phyloP scores from a whole-genome alignment of 2,113 vertebrate genomes.

The Candoia aspera region DNA sequence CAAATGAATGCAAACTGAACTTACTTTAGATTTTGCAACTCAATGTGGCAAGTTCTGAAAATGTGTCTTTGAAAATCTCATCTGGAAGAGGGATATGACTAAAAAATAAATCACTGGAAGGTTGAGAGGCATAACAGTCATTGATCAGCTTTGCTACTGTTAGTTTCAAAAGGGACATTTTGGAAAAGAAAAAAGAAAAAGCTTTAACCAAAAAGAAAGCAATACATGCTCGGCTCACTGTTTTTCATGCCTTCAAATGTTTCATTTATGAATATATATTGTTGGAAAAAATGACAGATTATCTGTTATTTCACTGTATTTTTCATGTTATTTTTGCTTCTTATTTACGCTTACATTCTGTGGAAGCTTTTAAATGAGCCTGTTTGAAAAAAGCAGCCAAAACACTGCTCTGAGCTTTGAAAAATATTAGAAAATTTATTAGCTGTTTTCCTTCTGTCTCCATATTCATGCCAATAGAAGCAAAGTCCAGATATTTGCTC shows the following conservation, averaged over 20 bases:
- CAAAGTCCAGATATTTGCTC: slow-evolving; percentile 65
- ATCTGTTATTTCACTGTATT: slow-evolving; percentile 4
- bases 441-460: slow-evolving; percentile 63
- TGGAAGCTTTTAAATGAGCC: slow-evolving; percentile 64
- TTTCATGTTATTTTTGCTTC: slow-evolving; percentile 54
- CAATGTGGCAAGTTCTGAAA: neutral
- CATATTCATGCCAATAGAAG: slow-evolving; percentile 57
- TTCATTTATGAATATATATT: neutral
- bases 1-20: neutral
- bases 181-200: slow-evolving; percentile 34
- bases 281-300: slow-evolving; percentile 35
- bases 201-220: slow-evolving; percentile 27
- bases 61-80: neutral
- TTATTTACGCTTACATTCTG: slow-evolving; percentile 52
- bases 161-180: neutral
- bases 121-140: neutral
- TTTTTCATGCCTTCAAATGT: neutral
- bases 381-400: slow-evolving; percentile 51
- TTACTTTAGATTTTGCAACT: neutral
- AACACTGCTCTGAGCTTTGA: slow-evolving; percentile 60
- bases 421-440: slow-evolving; percentile 70
- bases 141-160: neutral
- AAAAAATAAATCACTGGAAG: neutral
- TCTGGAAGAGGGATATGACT: neutral
- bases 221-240: neutral